Evolutionary conservation across 2,113 vertebrate genomes (phyloP).

Genomic region (Boleophthalmus pectinirostris): DNA sequence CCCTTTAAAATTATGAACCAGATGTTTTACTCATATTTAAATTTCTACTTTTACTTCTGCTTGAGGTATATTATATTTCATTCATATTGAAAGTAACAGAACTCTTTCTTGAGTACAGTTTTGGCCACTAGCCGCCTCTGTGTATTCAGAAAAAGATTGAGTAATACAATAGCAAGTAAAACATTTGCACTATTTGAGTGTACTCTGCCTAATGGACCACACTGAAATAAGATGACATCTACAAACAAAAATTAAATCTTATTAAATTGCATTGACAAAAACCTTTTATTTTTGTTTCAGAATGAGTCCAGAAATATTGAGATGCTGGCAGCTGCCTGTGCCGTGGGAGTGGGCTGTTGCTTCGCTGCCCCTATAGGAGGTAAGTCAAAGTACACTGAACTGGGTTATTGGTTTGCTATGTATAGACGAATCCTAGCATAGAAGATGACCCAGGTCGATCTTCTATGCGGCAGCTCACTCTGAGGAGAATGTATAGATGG

Average conservation of each 20-base stretch:
- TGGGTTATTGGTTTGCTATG: neutral
- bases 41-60: too few species aligned
- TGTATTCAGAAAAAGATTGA: too few species aligned
- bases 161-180: too few species aligned
- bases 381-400: constrained; percentile 56
- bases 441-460: neutral
- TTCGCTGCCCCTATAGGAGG: constrained; percentile 95
- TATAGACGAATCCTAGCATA: neutral
- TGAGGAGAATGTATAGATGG: neutral
- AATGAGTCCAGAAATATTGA: constrained; percentile 88
- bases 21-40: too few species aligned
- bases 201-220: too few species aligned
- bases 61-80: too few species aligned
- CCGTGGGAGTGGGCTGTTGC: constrained; percentile 93
- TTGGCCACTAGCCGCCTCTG: too few species aligned
- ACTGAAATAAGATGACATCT: neutral
- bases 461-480: neutral
- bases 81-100: too few species aligned
- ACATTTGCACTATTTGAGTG: too few species aligned
- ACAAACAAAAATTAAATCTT: neutral
- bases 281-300: constrained; percentile 53
- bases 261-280: neutral
- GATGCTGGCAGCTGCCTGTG: constrained; percentile 92
- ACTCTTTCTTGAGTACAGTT: too few species aligned
- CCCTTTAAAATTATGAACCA: too few species aligned